Evolutionary conservation across 2,888 invertebrate species (phyloP).

Genomic region (Acleris cristana): DNA sequence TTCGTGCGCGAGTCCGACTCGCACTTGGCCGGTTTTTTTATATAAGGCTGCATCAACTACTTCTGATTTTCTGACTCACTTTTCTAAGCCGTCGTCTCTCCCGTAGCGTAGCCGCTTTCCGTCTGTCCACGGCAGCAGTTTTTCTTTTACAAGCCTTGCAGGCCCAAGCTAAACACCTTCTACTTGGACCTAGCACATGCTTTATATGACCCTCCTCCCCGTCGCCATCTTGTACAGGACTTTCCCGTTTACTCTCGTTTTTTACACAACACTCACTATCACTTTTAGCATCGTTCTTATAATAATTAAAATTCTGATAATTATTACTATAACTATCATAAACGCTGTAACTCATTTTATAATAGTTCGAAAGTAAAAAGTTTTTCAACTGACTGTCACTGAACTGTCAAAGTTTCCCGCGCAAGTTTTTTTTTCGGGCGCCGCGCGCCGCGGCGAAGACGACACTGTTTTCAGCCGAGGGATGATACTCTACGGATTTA

Average conservation of each 20-base stretch:
- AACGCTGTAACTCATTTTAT: conserved; percentile 66
- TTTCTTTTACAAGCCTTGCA: conserved; percentile 99
- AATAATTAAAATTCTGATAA: conserved; percentile 56
- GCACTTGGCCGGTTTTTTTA: no score
- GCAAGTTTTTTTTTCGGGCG: conserved; percentile 66
- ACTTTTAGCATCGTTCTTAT: conserved; percentile 50
- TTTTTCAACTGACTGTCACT: conserved; percentile 33
- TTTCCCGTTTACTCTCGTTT: conserved; percentile 59
- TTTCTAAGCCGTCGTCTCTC: conserved; percentile 96
- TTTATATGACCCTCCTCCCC: conserved; percentile 68
- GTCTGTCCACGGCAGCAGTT: conserved; percentile 96
- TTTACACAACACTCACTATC: conserved; percentile 62
- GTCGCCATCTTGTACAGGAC: conserved; percentile 41
- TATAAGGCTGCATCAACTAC: not conserved
- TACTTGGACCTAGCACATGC: conserved; percentile 81
- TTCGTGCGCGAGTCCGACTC: no score
- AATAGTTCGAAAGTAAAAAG: conserved; percentile 17
- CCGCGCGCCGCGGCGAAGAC: conserved; percentile 64
- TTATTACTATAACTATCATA: conserved; percentile 56
- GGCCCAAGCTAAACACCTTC: conserved; percentile 97
- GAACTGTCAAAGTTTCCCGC: conserved; percentile 42
- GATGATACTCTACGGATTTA: conserved; percentile 70
- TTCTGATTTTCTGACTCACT: conserved; percentile 81
- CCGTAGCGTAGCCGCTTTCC: conserved; percentile 98
- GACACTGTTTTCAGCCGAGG: conserved; percentile 74